A percentile compares a stretch with the other conserved stretches of the same genome.
Conservation (phyloP, 2,888 invertebrate species). For the Dynastes tityus region DNA sequence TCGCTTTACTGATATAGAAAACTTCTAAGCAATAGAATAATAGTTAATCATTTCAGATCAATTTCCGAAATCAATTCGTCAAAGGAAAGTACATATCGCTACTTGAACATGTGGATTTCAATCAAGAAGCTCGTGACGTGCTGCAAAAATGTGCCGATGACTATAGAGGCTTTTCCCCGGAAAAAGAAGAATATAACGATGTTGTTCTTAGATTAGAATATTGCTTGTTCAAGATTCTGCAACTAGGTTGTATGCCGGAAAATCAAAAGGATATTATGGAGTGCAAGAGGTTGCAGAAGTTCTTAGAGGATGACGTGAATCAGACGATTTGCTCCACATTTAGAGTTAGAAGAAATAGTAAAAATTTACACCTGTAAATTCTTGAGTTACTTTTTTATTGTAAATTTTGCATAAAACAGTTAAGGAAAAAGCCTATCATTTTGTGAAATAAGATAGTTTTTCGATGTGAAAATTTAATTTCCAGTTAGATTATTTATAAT, state of each 20-base stretch:
- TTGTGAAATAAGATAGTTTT: no score
- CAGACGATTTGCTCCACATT: not conserved
- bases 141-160: not conserved
- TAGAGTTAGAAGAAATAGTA: no score
- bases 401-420: no score
- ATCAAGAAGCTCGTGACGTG: not conserved
- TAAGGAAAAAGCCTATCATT: no score
- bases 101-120: not conserved
- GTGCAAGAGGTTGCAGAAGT: not conserved
- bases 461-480: no score
- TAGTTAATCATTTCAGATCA: not conserved
- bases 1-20: not conserved
- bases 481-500: no score
- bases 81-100: not conserved
- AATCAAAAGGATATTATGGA: not conserved
- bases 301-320: not conserved
- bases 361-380: no score
- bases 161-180: not conserved
- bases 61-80: not conserved
- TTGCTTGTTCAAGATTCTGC: not conserved
- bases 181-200: not conserved
- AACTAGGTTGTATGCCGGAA: slow-evolving; percentile 5
- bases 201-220: not conserved
- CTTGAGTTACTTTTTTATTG: no score
- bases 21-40: not conserved